These are phyloP conservation scores for Achroia grisella DNA, from an alignment of 1,140 invertebrate genomes.

Conservation along the genomic window DNA sequence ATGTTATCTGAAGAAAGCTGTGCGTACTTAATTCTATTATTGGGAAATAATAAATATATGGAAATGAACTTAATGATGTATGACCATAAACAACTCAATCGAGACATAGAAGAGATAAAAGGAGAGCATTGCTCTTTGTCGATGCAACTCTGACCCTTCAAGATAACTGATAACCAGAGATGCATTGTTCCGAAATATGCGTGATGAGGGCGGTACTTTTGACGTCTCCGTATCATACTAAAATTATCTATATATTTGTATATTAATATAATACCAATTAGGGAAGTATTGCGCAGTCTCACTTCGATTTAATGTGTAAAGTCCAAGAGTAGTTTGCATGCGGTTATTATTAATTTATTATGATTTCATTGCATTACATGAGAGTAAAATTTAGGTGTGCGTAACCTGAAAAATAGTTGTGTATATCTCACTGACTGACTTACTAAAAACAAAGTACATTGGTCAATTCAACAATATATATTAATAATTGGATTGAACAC, in stretches of 20 bases:
- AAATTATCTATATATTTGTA: not conserved
- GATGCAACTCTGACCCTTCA: constrained; percentile 33
- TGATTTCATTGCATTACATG: too few relatives aligned
- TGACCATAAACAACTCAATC: constrained; percentile 57
- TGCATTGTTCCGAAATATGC: constrained; percentile 5
- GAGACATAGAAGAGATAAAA: constrained; percentile 43
- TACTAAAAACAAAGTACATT: too few relatives aligned
- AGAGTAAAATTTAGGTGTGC: too few relatives aligned
- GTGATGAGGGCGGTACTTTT: constrained; percentile 6
- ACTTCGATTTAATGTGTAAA: too few relatives aligned
- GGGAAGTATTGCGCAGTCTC: not conserved
- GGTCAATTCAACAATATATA: too few relatives aligned
- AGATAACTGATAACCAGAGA: constrained; percentile 26
- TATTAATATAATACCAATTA: not conserved
- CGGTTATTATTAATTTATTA: too few relatives aligned
- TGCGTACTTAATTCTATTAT: constrained; percentile 46
- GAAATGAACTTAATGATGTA: constrained; percentile 48
- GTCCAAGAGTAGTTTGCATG: too few relatives aligned
- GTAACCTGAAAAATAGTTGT: too few relatives aligned
- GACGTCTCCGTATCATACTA: constrained; percentile 1
- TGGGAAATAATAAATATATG: constrained; percentile 48
- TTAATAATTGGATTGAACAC: too few relatives aligned
- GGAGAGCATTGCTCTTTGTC: constrained; percentile 51
- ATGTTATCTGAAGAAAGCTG: constrained; percentile 22
- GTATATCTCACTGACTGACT: too few relatives aligned